Evolutionary conservation across 2,888 invertebrate genomes (phyloP), one percentile per base, ranked within the genome.

Genomic region (Xestia ashworthii): DNA sequence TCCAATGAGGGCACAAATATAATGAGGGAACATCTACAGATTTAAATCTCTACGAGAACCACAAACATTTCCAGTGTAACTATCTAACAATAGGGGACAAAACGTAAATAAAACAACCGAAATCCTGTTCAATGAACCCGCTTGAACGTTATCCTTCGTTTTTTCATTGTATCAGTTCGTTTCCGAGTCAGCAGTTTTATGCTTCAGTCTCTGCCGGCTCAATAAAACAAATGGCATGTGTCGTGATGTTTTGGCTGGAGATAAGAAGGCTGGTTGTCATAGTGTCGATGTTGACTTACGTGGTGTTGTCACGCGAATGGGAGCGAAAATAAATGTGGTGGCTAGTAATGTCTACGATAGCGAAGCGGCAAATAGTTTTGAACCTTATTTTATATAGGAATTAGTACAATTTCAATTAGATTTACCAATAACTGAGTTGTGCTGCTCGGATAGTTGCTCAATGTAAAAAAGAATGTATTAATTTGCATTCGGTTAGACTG

Each of bases 141-240:
- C 70, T 76, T 74, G 62, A 64, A 69, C 71, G 50, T 67, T 75
- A 55, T 67, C 25, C 58, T 16, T 22, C 9, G 65, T 62, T 71
- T 60, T 74, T 60, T 44, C 53, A 74, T 74, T 80, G 38, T 82
- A 77, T 78, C 78, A 53, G 58, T 69, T 62, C 46, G 64, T 66
- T 82, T 82, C 71, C 76, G 22, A 68, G 48, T 76, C 83, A 86
- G 67, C 74, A 62, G 78, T 66, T 86, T 86, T 77, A 77, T 83
- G 60, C 48, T 71, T 65, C 25, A 62, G 73, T 70, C 58, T 64
- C 44, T 83, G 64, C 32, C 46, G 55, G 72, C 32, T 32, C 55
- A 73, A 76, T 81, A 84, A 82, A 84, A 81, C 46, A 75, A 82
- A 82, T 84, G 84, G 66, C 32, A 75, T 75, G 84, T 82, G 53